Percentiles rank a stretch among this genome's conserved stretches.
phyloP scores from a whole-genome alignment of 2,797 vertebrate genomes.

The Propithecus perrieri region DNA sequence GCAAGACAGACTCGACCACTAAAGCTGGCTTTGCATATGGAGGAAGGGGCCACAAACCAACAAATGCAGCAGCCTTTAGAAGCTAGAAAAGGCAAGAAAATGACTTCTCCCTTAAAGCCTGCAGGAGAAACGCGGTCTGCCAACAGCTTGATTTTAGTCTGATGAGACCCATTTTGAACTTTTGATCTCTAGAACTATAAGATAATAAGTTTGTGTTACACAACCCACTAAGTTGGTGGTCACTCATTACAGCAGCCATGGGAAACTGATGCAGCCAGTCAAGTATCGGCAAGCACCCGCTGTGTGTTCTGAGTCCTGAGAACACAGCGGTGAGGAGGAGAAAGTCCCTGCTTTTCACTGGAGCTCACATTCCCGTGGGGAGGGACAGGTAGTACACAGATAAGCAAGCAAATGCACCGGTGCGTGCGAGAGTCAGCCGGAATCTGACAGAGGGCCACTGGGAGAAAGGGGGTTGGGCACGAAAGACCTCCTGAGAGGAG shows the following conservation, averaged over 20 bases:
- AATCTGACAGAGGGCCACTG: rapidly evolving
- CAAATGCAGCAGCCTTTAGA: not conserved
- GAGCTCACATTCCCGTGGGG: not conserved
- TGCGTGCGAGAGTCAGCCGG: not conserved
- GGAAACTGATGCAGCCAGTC: not conserved
- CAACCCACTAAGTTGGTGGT: no score
- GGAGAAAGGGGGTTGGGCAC: rapidly evolving
- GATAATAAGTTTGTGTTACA: not conserved
- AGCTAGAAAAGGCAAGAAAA: not conserved
- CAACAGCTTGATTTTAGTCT: not conserved
- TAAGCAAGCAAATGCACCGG: rapidly evolving
- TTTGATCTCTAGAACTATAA: not conserved
- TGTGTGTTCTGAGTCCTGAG: not conserved
- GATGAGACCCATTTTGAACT: not conserved
- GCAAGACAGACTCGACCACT: not conserved
- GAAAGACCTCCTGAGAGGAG: not conserved
- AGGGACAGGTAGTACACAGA: not conserved
- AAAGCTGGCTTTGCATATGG: not conserved
- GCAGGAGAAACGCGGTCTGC: not conserved
- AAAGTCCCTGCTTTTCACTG: not conserved
- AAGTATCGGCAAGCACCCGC: not conserved
- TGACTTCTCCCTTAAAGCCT: not conserved
- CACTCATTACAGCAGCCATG: not conserved
- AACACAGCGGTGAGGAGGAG: not conserved
- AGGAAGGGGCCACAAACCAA: not conserved